Conservation (phyloP, 2,888 invertebrate species). For the Drosophila lacicola region DNA sequence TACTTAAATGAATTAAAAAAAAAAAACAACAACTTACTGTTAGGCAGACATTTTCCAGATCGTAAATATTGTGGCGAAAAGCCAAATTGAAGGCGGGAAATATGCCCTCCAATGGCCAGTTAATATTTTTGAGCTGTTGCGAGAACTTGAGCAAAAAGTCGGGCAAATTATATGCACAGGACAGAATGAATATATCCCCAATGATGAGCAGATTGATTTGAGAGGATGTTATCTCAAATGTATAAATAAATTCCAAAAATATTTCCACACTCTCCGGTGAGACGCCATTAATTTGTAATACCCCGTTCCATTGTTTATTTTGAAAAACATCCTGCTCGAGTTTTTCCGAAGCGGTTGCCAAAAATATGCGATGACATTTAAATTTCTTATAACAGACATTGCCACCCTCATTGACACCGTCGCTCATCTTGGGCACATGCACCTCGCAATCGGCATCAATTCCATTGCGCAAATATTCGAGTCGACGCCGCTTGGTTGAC, state of each 20-base stretch:
- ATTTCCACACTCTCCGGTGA: constrained; percentile 59
- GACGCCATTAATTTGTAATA: constrained; percentile 60
- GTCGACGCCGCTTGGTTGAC: constrained; percentile 31
- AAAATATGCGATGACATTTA: constrained; percentile 57
- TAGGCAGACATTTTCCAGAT: constrained; percentile 51
- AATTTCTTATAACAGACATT: constrained; percentile 57
- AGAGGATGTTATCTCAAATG: constrained; percentile 46
- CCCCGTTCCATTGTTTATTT: constrained; percentile 57
- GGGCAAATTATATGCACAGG: constrained; percentile 56
- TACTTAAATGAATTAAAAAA: too few relatives aligned
- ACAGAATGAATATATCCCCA: constrained; percentile 52
- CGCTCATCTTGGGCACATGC: constrained; percentile 36
- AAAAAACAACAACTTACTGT: constrained; percentile 27
- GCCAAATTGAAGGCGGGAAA: constrained; percentile 58
- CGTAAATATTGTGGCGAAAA: constrained; percentile 53
- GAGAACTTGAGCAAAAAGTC: constrained; percentile 44
- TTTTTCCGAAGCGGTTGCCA: constrained; percentile 60
- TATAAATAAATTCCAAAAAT: constrained; percentile 62
- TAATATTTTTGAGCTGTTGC: constrained; percentile 17
- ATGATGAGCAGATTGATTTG: constrained; percentile 16
- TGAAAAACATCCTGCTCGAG: constrained; percentile 57
- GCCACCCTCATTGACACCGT: background rate
- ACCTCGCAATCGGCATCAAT: constrained; percentile 56
- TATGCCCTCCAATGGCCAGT: constrained; percentile 45
- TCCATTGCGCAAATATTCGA: constrained; percentile 49